Percentiles rank a stretch among this genome's conserved stretches.
These are phyloP conservation scores for Zoanthus sansibaricus DNA, from an alignment of 92 coral and sea anemone genomes.

Conservation along the genomic window DNA sequence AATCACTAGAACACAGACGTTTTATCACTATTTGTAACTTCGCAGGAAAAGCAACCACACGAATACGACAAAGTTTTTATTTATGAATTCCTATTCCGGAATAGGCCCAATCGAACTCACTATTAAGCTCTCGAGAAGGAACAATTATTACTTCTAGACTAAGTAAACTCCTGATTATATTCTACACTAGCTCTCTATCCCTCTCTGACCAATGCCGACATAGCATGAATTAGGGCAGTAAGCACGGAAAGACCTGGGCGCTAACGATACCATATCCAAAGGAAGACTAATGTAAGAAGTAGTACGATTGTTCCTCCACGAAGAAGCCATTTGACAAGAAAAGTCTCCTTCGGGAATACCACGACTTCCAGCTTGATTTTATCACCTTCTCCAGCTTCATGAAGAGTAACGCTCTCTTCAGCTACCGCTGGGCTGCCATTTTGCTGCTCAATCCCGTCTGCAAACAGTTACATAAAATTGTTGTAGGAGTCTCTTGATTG, in stretches of 20 bases:
- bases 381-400: conserved; percentile 8
- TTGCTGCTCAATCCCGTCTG: conserved; percentile 9
- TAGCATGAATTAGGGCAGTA: neutral
- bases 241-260: neutral
- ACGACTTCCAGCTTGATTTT: conserved; percentile 60
- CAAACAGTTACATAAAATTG: neutral
- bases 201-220: neutral
- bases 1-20: too few relatives aligned
- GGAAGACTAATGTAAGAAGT: conserved; percentile 52
- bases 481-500: neutral
- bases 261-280: conserved; percentile 79
- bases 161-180: too few relatives aligned
- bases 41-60: too few relatives aligned
- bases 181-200: too few relatives aligned
- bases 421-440: neutral
- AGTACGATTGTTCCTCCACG: conserved; percentile 55
- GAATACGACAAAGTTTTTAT: too few relatives aligned
- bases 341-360: conserved; percentile 54
- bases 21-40: too few relatives aligned
- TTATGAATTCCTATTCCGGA: too few relatives aligned
- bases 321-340: conserved; percentile 58
- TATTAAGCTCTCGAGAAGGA: too few relatives aligned
- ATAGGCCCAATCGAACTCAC: too few relatives aligned
- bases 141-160: too few relatives aligned
- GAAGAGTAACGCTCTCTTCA: conserved; percentile 18